Conservation (phyloP, 2,797 vertebrate genomes). For the Alcedo quadribrachys region DNA sequence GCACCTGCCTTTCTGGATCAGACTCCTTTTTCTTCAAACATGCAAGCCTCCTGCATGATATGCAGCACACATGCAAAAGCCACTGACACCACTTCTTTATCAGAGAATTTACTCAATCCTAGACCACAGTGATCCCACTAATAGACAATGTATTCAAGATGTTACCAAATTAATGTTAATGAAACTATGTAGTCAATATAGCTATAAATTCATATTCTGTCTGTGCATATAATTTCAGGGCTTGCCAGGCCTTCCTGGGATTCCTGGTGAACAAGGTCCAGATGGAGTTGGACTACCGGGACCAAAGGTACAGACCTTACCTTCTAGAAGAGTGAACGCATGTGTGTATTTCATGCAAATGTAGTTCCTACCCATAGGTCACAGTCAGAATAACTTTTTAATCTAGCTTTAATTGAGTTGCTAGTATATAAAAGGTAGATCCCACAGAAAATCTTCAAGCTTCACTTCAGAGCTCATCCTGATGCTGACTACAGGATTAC, state of each 20-base stretch:
- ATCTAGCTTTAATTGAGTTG: not conserved
- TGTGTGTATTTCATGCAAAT: not conserved
- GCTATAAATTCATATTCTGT: not conserved
- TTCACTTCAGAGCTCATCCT: not conserved
- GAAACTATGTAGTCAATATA: not conserved
- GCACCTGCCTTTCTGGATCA: not conserved
- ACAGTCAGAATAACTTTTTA: not conserved
- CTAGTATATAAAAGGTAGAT: not conserved
- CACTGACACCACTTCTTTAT: not conserved
- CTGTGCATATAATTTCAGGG: constrained; percentile 77
- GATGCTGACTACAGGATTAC: not conserved
- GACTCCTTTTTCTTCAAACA: not conserved
- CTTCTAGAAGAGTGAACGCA: not conserved
- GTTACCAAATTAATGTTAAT: not conserved
- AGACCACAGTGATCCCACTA: not conserved
- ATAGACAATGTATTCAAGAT: not conserved
- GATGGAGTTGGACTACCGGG: constrained; percentile 89
- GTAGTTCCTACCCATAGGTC: not conserved
- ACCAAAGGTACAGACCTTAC: constrained; percentile 82
- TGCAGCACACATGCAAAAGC: not conserved
- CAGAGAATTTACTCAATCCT: not conserved
- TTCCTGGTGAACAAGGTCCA: constrained; percentile 83
- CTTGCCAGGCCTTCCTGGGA: constrained; percentile 84
- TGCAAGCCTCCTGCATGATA: not conserved
- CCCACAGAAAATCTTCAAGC: not conserved